These are phyloP conservation scores for Montipora foliosa DNA, from an alignment of 64 coral and sea anemone species.

Conservation along the genomic window DNA sequence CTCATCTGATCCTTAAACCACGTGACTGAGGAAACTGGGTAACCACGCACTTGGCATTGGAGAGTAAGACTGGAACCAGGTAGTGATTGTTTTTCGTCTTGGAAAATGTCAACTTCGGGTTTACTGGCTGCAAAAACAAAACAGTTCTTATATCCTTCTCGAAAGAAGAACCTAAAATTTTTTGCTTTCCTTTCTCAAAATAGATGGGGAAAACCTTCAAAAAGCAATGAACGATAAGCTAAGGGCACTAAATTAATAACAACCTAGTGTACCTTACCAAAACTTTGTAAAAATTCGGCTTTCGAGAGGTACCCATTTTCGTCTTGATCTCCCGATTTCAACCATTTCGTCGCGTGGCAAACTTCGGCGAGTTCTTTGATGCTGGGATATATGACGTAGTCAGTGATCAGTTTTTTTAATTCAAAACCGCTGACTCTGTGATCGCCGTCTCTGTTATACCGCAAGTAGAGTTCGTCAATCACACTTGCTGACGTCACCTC, in stretches of 20 bases:
- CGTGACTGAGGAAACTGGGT: slow-evolving; percentile 35
- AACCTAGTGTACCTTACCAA: slow-evolving; percentile 3
- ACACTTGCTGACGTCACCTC: slow-evolving; percentile 20
- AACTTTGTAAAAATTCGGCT: slow-evolving; percentile 35
- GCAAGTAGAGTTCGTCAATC: slow-evolving; percentile 47
- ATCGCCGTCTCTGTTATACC: slow-evolving; percentile 37
- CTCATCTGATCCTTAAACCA: slow-evolving; percentile 25
- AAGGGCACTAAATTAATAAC: neutral
- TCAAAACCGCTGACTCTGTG: slow-evolving; percentile 13
- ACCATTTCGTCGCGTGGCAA: slow-evolving; percentile 25
- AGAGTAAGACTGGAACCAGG: slow-evolving; percentile 45
- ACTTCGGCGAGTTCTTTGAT: slow-evolving; percentile 19
- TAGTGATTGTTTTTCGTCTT: neutral
- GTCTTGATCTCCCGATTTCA: slow-evolving; percentile 8
- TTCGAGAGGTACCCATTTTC: slow-evolving; percentile 22
- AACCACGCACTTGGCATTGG: slow-evolving; percentile 30
- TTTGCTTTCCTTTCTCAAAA: neutral
- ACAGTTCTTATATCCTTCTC: neutral
- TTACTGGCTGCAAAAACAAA: neutral
- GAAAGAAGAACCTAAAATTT: neutral
- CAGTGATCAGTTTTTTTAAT: neutral
- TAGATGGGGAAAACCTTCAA: neutral
- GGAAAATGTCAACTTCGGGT: slow-evolving; percentile 7
- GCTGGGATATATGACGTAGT: slow-evolving; percentile 45
- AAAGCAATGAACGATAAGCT: neutral